Conservation (phyloP, 2,888 invertebrate genomes). For the Blomia tropicalis region DNA sequence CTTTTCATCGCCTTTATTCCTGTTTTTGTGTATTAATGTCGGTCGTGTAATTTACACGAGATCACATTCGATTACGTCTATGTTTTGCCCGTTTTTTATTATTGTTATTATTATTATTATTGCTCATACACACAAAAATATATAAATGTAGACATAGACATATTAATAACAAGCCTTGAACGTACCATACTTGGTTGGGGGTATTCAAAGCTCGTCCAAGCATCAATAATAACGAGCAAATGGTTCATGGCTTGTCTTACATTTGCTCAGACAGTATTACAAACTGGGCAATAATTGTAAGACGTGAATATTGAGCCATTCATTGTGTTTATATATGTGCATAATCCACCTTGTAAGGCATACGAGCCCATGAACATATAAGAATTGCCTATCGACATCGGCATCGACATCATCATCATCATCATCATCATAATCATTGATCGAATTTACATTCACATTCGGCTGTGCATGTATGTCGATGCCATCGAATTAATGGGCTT, state of each 20-base stretch:
- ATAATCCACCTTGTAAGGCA: not conserved
- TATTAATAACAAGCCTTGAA: too few species aligned
- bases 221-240: constrained; percentile 7
- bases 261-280: not conserved
- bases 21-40: not conserved
- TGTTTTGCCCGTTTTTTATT: not conserved
- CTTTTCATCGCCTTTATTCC: not conserved
- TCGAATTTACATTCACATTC: constrained; percentile 9
- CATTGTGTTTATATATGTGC: not conserved
- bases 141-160: too few species aligned
- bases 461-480: not conserved
- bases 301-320: constrained; percentile 8
- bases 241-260: not conserved
- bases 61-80: constrained; percentile 11
- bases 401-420: too few species aligned
- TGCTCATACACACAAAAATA: too few species aligned
- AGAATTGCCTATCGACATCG: not conserved
- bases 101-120: not conserved
- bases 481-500: not conserved
- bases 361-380: too few species aligned
- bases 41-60: constrained; percentile 5
- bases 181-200: too few species aligned
- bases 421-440: not conserved
- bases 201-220: too few species aligned
- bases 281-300: constrained; percentile 1